Percentiles rank a stretch among this genome's conserved stretches.
Evolutionary conservation across 2,113 vertebrate species (phyloP).

Genomic region (Corythornis cristatus): DNA sequence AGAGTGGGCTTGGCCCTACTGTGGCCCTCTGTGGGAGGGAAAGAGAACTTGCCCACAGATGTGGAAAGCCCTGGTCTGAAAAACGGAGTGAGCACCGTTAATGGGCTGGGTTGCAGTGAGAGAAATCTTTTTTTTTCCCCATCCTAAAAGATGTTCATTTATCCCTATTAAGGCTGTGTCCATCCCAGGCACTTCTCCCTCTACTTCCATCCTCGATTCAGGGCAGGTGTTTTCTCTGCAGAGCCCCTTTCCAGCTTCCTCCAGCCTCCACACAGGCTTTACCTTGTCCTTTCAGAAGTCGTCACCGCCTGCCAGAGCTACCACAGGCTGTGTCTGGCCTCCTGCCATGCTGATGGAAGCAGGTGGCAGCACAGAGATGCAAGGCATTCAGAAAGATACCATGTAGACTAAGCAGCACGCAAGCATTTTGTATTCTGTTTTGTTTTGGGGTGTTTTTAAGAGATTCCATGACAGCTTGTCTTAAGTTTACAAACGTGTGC

Average conservation of each 20-base stretch:
- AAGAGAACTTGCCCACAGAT: background rate
- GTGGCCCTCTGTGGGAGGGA: background rate
- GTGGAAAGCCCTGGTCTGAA: background rate
- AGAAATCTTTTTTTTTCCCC: background rate
- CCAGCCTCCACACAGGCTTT: rapidly evolving
- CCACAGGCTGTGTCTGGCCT: rapidly evolving
- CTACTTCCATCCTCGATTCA: background rate
- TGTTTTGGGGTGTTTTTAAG: background rate
- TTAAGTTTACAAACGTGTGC: background rate
- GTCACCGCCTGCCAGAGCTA: background rate
- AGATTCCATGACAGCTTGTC: background rate
- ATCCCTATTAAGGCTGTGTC: rapidly evolving
- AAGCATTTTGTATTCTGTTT: background rate
- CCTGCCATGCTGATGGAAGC: rapidly evolving
- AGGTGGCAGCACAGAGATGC: background rate
- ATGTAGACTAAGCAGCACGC: rapidly evolving
- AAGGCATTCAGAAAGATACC: background rate
- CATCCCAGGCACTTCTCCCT: background rate
- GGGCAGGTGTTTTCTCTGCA: background rate
- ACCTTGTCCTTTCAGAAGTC: background rate
- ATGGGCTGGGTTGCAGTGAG: background rate
- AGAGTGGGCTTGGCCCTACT: background rate
- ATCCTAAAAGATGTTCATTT: background rate
- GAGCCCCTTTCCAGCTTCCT: background rate
- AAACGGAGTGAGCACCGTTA: background rate